These are phyloP conservation scores for Cantharis flavilabris DNA, from an alignment of 2,888 invertebrate genomes.

Conservation along the genomic window DNA sequence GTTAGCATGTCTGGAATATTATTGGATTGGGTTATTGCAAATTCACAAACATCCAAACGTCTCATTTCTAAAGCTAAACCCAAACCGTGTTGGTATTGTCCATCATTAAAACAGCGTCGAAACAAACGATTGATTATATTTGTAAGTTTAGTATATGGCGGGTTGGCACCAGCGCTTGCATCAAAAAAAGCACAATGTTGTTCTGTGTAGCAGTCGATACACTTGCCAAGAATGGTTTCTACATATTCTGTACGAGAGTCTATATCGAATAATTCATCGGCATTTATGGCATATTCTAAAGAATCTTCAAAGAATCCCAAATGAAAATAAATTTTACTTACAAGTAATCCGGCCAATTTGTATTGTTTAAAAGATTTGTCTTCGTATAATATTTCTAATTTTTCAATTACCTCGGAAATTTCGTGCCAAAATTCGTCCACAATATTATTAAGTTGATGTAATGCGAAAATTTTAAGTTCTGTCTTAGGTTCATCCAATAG, in stretches of 20 bases:
- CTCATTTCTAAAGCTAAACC: conserved; percentile 96
- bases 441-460: conserved; percentile 89
- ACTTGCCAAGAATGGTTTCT: conserved; percentile 92
- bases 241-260: conserved; percentile 94
- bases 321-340: conserved; percentile 98
- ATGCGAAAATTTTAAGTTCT: conserved; percentile 90
- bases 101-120: conserved; percentile 91
- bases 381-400: conserved; percentile 97
- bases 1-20: conserved; percentile 88
- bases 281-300: conserved; percentile 92
- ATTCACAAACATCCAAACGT: conserved; percentile 95
- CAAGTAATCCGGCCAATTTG: conserved; percentile 93
- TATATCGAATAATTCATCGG: conserved; percentile 93
- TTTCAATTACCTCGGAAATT: conserved; percentile 96
- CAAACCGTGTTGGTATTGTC: conserved; percentile 92
- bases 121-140: conserved; percentile 97
- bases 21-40: conserved; percentile 89
- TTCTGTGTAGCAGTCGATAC: conserved; percentile 95
- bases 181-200: conserved; percentile 69
- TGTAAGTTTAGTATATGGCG: conserved; percentile 66
- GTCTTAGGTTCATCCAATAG: conserved; percentile 92
- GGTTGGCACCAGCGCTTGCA: too few relatives aligned
- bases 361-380: conserved; percentile 87
- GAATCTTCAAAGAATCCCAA: conserved; percentile 97
- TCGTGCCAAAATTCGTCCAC: conserved; percentile 99